Base-by-base conservation (phyloP, 2,113 vertebrate genomes). In the Pterocles orientalis region DNA sequence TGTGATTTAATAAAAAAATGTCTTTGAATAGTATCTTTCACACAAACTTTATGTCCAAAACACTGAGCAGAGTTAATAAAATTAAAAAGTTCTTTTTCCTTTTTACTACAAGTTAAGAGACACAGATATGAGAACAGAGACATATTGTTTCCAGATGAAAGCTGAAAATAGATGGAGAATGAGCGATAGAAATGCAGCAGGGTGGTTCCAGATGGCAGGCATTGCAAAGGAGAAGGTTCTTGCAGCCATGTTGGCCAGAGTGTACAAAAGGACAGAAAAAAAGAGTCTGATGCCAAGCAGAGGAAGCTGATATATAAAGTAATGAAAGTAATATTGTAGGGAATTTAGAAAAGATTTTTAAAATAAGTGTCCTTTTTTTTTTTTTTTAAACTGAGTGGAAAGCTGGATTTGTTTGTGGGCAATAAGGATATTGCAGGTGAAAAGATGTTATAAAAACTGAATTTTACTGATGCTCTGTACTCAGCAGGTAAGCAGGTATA, bases 61-160 rank as follows among this genome's bases (percentile, higher is more conserved):
- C 71, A 61, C 71, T 73, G 24, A 65, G 60, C 47, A 70, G 79
- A 88, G 76, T 90, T 95, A 96, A 86, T 95, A 96, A 95, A 97
- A 94, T 92, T 95, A 82, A 88, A 88, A 91, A 90, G n/a, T 57
- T 75, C 82, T 82, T 92, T 69, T 66, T 17, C n/a, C 7, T 57
- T 97, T 94, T 97, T 95, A 93, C 96, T 96, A 95, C 86, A 96
- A 95, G 82, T 95, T 95, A 88, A 88, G 83, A 95, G 91, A 83
- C 72, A 75, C 94, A 95, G 88, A 71, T 86, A 92, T 68, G 80
- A 90, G 83, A 92, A 90, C 80, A 95, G 82, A 92, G 56, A 88
- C 92, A 94, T 94, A 97, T 95, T 97, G 83, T 97, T 97, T 96
- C 95, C 96, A 97, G 92, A 96, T 95, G 96, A 97, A 88, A 47